These are phyloP conservation scores for Cassiopea xamachana DNA, from an alignment of 30 jellyfish, hydroid and myxozoan genomes.

Conservation along the genomic window DNA sequence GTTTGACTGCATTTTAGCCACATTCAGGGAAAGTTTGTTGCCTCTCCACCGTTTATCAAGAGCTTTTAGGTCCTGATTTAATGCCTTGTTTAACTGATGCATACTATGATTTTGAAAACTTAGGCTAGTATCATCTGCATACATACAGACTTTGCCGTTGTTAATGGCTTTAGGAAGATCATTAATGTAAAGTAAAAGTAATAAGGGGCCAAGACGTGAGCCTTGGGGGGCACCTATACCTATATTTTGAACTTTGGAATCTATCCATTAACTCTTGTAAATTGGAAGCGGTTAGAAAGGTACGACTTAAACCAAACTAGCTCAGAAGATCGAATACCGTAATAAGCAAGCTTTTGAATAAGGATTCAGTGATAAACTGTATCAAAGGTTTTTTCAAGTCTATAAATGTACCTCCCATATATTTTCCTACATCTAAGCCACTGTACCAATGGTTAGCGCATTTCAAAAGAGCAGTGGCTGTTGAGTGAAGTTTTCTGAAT, in stretches of 20 bases:
- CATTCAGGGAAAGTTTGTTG: not conserved
- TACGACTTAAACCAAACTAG: not conserved
- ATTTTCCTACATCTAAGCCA: not conserved
- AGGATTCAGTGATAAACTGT: not conserved
- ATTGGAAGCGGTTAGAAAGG: not conserved
- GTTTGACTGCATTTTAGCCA: not conserved
- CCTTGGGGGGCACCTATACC: not conserved
- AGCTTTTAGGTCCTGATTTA: not conserved
- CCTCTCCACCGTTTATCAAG: not conserved
- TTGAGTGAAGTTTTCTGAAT: not conserved
- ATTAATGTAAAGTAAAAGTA: not conserved
- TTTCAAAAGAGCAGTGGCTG: not conserved
- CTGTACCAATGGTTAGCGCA: not conserved
- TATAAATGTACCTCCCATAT: not conserved
- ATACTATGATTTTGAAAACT: too few species aligned
- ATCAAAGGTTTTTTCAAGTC: not conserved
- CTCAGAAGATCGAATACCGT: not conserved
- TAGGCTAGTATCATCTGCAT: not conserved
- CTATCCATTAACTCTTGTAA: not conserved
- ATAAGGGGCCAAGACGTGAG: not conserved
- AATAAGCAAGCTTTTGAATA: not conserved
- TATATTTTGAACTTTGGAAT: not conserved
- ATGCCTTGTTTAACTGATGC: not conserved
- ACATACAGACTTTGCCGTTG: not conserved
- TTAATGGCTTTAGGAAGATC: not conserved